Conservation (phyloP, 2,888 invertebrate genomes). For the Conomelus anceps region DNA sequence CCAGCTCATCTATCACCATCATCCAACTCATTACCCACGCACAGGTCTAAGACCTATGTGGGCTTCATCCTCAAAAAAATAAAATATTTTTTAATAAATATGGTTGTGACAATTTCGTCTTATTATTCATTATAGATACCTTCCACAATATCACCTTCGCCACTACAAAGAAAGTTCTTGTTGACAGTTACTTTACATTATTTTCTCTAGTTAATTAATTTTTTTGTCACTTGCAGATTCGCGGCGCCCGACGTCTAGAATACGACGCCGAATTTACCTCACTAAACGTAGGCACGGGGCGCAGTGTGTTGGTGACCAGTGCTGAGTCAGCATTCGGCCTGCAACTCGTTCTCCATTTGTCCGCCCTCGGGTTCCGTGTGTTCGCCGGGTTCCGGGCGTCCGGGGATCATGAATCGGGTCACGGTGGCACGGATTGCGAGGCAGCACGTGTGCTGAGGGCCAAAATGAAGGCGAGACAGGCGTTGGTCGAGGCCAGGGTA, state of each 20-base stretch:
- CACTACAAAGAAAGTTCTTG: too few species aligned
- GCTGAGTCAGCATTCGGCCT: conserved; percentile 73
- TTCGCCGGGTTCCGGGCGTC: conserved; percentile 57
- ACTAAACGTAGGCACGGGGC: conserved; percentile 45
- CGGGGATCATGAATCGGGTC: conserved; percentile 5
- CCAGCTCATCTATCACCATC: too few species aligned
- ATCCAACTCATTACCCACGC: too few species aligned
- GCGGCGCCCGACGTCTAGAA: conserved; percentile 24
- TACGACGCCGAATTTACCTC: conserved; percentile 30
- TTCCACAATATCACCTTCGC: too few species aligned
- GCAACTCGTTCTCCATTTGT: conserved; percentile 63
- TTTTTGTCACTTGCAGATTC: not conserved
- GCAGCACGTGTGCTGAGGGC: conserved; percentile 36
- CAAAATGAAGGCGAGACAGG: conserved; percentile 45
- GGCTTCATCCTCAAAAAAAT: too few species aligned
- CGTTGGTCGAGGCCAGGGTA: conserved; percentile 31
- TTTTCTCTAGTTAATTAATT: too few species aligned
- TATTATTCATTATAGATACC: too few species aligned
- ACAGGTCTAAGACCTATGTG: too few species aligned
- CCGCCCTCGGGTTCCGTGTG: conserved; percentile 66
- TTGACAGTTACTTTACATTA: too few species aligned
- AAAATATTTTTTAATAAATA: too few species aligned
- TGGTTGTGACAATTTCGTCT: too few species aligned
- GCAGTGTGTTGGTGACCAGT: conserved; percentile 69
- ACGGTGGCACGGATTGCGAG: conserved; percentile 24